Base-by-base conservation (phyloP, 2,113 vertebrate species). In the Chaetura pelagica region DNA sequence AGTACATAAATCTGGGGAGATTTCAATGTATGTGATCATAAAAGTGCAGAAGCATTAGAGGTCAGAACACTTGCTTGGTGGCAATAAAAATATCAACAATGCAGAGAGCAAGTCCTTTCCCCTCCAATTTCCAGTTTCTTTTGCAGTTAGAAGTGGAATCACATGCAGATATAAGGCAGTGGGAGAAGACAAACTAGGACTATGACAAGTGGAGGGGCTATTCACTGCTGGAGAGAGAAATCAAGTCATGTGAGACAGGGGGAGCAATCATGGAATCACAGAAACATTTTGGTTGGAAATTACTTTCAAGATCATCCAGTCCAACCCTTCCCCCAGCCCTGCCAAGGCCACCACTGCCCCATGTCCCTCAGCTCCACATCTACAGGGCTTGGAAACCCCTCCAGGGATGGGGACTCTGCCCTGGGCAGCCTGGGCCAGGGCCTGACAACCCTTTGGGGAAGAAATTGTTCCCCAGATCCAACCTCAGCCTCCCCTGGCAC, bases 1-100 rank as follows among this genome's bases (percentile, higher is more conserved):
- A 90, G 66, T 35, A 58, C 91, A 87, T 77, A 89, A 94, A 89
- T 78, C 95, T 72, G 67, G 69, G 75, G 85, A 84, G 77, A 54
- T 71, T 91, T 87, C 90, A 34, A 1, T 22, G 62, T 19, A 48
- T 73, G 34, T 46, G 88, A 71, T 19, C 27, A 21, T 84, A 72
- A 91, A 89, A 59, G 46, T 3, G 51, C 35, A 35, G 90, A 61
- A 74, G 38, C 55, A 18, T 48, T 26, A 6, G 67, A 81, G 94
- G 91, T 84, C 91, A 79, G 29, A 49, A 20, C 7, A 2, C 40
- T 85, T 8, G 29, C 46, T 63, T 30, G 71, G 46, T 6, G 71
- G 94, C 74, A 51, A 42, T 91, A 86, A 96, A 96, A 93, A 34
- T 62, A 78, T 57, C 2, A 86, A 22, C 81, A 87, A 4, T 3